Percentiles rank a stretch among this genome's conserved stretches.
Conservation (phyloP, 2,113 vertebrate genomes). For the Machaerirhynchus nigripectus region DNA sequence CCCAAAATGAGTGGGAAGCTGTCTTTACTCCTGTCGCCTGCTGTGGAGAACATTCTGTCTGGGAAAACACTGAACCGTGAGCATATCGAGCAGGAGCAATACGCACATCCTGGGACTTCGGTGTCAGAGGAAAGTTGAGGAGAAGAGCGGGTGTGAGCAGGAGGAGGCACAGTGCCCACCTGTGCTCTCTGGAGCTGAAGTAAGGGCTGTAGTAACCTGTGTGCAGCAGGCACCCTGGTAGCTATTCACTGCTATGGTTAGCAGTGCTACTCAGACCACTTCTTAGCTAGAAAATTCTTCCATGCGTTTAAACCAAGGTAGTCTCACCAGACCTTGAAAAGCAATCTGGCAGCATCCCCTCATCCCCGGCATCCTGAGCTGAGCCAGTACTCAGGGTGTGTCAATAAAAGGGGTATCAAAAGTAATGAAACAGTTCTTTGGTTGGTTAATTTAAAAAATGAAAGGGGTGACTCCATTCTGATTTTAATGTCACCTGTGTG, state of each 20-base stretch:
- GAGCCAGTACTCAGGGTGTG: not conserved
- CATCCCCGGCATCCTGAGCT: not conserved
- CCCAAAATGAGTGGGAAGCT: not conserved
- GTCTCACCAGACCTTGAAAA: not conserved
- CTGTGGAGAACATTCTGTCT: not conserved
- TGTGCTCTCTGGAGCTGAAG: not conserved
- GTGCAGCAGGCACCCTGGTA: not conserved
- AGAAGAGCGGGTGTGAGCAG: not conserved
- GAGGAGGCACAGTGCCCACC: not conserved
- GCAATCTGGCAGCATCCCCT: not conserved
- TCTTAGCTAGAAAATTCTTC: not conserved
- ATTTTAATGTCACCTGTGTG: not conserved
- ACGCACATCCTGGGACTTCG: accelerated
- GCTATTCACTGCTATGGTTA: not conserved
- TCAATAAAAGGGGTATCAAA: not conserved
- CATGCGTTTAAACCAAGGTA: not conserved
- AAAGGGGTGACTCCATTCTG: not conserved
- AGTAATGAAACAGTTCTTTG: not conserved
- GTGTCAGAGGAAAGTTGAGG: not conserved
- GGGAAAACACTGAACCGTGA: not conserved
- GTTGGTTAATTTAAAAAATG: not conserved
- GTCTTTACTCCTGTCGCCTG: not conserved
- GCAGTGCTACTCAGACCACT: not conserved
- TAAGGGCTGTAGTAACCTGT: not conserved
- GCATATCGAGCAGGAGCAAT: not conserved